Evolutionary conservation across 2,888 invertebrate genomes (phyloP).

Genomic region (Melanostoma mellinum): DNA sequence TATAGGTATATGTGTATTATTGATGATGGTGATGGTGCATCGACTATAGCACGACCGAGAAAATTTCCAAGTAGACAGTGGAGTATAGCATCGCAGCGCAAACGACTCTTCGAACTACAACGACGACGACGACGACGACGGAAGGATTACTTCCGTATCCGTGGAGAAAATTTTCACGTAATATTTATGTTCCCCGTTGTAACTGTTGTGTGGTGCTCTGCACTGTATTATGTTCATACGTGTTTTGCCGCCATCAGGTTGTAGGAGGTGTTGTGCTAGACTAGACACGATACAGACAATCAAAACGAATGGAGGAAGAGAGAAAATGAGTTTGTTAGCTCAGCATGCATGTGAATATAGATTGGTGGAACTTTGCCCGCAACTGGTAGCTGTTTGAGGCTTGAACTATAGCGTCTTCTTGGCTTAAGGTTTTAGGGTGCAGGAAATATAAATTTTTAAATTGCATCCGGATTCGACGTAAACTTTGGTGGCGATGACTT

Average conservation of each 20-base stretch:
- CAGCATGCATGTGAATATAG: conserved; percentile 40
- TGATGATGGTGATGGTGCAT: conserved; percentile 28
- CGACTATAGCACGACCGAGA: conserved; percentile 8
- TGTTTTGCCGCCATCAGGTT: not conserved
- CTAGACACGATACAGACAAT: not conserved
- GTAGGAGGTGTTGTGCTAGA: conserved; percentile 1
- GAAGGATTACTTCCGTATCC: conserved; percentile 69
- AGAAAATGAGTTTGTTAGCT: conserved; percentile 34
- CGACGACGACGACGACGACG: conserved; percentile 13
- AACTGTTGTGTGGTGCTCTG: conserved; percentile 31
- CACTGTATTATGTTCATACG: conserved; percentile 8
- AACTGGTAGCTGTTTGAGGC: conserved; percentile 36
- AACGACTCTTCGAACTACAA: conserved; percentile 23
- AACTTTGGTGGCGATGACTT: conserved; percentile 43
- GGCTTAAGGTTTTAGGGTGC: conserved; percentile 19
- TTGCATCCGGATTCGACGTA: conserved; percentile 48
- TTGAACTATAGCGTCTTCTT: not conserved
- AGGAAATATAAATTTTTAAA: conserved; percentile 65
- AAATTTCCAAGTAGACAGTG: conserved; percentile 1
- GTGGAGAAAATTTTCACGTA: conserved; percentile 50
- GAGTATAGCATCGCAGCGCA: conserved; percentile 2
- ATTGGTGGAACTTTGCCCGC: conserved; percentile 39
- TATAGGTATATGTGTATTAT: conserved; percentile 11
- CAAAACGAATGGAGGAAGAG: not conserved
- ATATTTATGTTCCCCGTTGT: conserved; percentile 55